Base-by-base conservation (phyloP, 1,140 invertebrate genomes). In the Arion vulgaris region DNA sequence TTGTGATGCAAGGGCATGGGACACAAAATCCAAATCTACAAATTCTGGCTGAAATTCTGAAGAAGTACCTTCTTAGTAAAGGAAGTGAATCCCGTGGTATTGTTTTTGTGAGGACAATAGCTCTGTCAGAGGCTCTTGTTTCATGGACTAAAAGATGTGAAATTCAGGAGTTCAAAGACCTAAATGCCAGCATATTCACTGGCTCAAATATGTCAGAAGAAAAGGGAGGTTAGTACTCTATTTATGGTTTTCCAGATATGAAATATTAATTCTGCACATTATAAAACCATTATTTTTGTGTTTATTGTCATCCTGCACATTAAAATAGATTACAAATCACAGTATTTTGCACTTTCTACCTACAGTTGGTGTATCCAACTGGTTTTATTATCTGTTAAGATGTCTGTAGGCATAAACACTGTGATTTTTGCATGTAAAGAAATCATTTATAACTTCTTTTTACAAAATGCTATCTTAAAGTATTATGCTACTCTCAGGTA, bases 31-130 rank as follows among this genome's bases (percentile, higher is more conserved):
- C 83, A 11, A 86, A 86, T 72, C 74, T 86, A 39, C 19, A 23
- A 15, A 69, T 36, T 9, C 78, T 86, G 41, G 68, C 73, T 15
- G 49, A 45, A 11, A 73, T 34, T 19, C 62, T 86, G 23, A 41
- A 19, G 19, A 23, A 80, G 28, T 28, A 80, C 32, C 49, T 83
- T 28, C 32, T 71, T 5, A 39, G 62, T 34, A 81, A 84, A 57
- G 77, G 80, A 11, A 51, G 34, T 2, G 62, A 69, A 26, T 82
- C 84, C 39, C 49, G 80, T n/a, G 76, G 80, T 28, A 86, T 86
- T 41, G 76, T 86, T 17, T 86, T 86, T 84, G 85, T 86, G n/a
- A 75, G 77, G 15, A 86, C 85, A 26, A 71, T 82, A 39, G 84
- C 82, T 11, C 80, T 82, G 23, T 80, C 81, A n/a, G 53, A 82